Evolutionary conservation across 2,797 vertebrate species (phyloP), one percentile per base, ranked within the genome.

Genomic region (Pseudochromis fuscus): DNA sequence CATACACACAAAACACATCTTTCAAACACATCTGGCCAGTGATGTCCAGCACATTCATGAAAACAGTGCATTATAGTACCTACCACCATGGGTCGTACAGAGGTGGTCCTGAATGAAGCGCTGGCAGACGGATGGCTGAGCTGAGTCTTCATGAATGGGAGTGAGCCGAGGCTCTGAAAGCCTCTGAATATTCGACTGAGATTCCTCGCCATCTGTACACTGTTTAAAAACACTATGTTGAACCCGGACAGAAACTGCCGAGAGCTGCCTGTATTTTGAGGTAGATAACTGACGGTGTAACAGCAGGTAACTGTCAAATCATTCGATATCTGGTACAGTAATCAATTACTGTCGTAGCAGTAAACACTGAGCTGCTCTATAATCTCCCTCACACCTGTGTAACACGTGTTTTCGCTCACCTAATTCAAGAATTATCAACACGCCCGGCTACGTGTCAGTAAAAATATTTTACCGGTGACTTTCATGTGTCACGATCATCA

Each of bases 21-120:
- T 35, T 73, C 16, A 60, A 12, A 46, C 28, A 45, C 1, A 38
- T n/a, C 31, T 6, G 6, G 24, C 19, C 23, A n/a, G 25, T 31
- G 35, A n/a, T 19, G 56, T 65, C 49, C n/a, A 44, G 21, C 63
- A 23, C 16, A 44, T 45, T 65, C 15, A 42, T 28, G 7, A 24
- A 4, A 60, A 31, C n/a, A 24, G n/a, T 5, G 31, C 3, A 19
- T 8, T 5, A 7, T n/a, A 37, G 4, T 5, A 84, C 90, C 40
- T 89, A 94, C 94, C 92, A 72, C 62, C 23, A 86, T 42, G 42
- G 65, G 74, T 25, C 89, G 73, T n/a, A 42, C 31, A 11, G 16
- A 24, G 33, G 25, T 11, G 37, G 18, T 87, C 56, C 57, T 52
- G 30, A 51, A 9, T 4, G 61, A 21, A 5, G 33, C 7, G 5